Conservation (phyloP, 2,113 vertebrate genomes). For the Elachura formosa region DNA sequence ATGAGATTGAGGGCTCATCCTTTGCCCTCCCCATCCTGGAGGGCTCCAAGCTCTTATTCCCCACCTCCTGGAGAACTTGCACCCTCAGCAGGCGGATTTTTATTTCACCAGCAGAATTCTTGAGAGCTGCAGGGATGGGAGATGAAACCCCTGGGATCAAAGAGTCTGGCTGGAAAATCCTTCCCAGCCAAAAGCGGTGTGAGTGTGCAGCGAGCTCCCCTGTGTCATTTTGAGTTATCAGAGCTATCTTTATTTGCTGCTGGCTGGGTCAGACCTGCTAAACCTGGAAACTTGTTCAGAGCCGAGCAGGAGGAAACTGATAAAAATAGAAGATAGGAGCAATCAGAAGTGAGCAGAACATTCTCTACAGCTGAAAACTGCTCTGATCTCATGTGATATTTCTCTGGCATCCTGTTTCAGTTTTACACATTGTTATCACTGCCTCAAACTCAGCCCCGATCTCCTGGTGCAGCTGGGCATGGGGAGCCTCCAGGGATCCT, state of each 20-base stretch:
- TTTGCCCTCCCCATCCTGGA: background rate
- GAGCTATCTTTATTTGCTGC: slow-evolving; percentile 17
- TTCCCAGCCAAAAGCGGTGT: background rate
- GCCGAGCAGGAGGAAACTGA: slow-evolving; percentile 22
- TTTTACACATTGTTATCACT: slow-evolving; percentile 18
- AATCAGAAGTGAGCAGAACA: slow-evolving; percentile 25
- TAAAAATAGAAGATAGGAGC: slow-evolving; percentile 29
- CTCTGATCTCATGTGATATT: background rate
- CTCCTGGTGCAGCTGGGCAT: background rate
- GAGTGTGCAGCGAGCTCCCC: background rate
- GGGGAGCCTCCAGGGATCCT: background rate
- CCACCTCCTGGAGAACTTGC: background rate
- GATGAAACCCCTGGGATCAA: background rate
- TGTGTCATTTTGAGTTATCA: background rate
- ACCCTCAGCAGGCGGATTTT: background rate
- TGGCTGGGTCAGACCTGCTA: slow-evolving; percentile 11
- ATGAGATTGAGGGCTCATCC: background rate
- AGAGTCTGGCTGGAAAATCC: background rate
- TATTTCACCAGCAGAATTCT: background rate
- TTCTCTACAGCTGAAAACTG: background rate
- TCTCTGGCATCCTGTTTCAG: slow-evolving; percentile 12
- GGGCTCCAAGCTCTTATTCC: background rate
- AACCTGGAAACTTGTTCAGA: background rate
- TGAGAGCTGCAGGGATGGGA: background rate
- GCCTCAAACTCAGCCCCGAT: background rate